Evolutionary conservation across 2,888 invertebrate species (phyloP), one percentile per base, ranked within the genome.

Genomic region (Ophion slaviceki): DNA sequence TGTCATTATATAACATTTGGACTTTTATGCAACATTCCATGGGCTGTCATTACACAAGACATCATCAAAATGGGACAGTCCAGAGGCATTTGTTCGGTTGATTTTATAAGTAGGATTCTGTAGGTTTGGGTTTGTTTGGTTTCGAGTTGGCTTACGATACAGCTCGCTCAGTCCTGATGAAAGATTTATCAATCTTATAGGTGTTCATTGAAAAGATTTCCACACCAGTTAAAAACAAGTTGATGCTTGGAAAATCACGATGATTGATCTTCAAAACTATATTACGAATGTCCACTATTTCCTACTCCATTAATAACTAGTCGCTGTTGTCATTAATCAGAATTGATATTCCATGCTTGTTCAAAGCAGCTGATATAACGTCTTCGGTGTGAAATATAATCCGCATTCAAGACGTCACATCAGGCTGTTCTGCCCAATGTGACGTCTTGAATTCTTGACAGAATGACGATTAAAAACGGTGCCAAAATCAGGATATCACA

Each of bases 401-500:
- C 53, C 17, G 17, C 53, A 17, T 53, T 53, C 53, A 5, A 53
- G 53, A 53, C 14, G 14, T 53, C 53, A 17, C 53, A 53, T 53
- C 53, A 5, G 53, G 53, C 14, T 53, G 53, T 17, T 4, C 5
- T 17, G 32, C 32, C 32, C 32, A 4, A 32, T 32, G 32, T 32
- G 32, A 32, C 32, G 32, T 32, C 4, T 32, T 32, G 32, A 32
- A 32, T 32, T 32, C 32, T 32, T 32, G 32, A 32, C 32, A 32
- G 20, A 7, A 28, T 14, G 20, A 59, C n/a, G 61, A 75, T 64
- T n/a, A 28, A 32, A 61, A 59, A 2, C 24, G 28, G 10, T 24
- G 28, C 47, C 64, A 64, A 75, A 75, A 28, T 75, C n/a, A 17
- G 10, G 28, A 75, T 75, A 45, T 32, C 2, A 0, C 32, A 47